A percentile compares a stretch with the other conserved stretches of the same genome.
Evolutionary conservation across 2,113 vertebrate genomes (phyloP).

Genomic region (Oryzias celebensis): DNA sequence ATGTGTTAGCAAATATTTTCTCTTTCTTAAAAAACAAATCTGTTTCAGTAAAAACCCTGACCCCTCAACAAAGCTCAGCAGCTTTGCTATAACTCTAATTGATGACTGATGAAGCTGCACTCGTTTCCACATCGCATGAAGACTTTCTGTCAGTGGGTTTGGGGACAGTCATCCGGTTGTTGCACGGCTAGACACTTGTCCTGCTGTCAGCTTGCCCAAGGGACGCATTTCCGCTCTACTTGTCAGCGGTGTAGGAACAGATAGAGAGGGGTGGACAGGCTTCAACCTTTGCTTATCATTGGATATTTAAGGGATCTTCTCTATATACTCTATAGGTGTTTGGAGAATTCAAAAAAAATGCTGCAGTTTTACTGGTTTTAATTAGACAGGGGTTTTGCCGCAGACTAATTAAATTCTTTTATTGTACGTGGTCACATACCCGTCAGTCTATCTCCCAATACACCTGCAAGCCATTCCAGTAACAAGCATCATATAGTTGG

Average conservation of each 20-base stretch:
- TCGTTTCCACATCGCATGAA: constrained; percentile 18
- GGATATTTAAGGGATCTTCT: constrained; percentile 37
- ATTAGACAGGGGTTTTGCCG: constrained; percentile 21
- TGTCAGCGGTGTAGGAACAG: constrained; percentile 33
- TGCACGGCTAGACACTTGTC: constrained; percentile 21
- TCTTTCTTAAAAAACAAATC: too few species aligned
- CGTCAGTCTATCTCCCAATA: constrained; percentile 39
- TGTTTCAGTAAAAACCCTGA: constrained; percentile 20
- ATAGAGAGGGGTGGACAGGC: constrained; percentile 32
- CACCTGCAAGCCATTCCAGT: constrained; percentile 16
- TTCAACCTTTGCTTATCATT: constrained; percentile 26
- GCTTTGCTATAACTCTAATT: constrained; percentile 25
- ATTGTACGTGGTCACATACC: constrained; percentile 20
- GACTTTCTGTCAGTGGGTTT: constrained; percentile 20
- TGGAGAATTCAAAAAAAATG: constrained; percentile 15
- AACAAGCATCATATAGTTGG: neutral
- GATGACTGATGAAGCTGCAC: constrained; percentile 21
- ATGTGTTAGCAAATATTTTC: too few species aligned
- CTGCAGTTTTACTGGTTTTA: constrained; percentile 23
- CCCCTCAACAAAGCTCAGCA: constrained; percentile 34
- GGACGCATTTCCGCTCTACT: constrained; percentile 46
- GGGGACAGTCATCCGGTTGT: constrained; percentile 18
- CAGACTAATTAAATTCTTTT: constrained; percentile 38
- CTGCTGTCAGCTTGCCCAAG: constrained; percentile 28
- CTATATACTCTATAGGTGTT: neutral